phyloP scores from a whole-genome alignment of 92 coral and sea anemone species.

The Palythoa grandis region DNA sequence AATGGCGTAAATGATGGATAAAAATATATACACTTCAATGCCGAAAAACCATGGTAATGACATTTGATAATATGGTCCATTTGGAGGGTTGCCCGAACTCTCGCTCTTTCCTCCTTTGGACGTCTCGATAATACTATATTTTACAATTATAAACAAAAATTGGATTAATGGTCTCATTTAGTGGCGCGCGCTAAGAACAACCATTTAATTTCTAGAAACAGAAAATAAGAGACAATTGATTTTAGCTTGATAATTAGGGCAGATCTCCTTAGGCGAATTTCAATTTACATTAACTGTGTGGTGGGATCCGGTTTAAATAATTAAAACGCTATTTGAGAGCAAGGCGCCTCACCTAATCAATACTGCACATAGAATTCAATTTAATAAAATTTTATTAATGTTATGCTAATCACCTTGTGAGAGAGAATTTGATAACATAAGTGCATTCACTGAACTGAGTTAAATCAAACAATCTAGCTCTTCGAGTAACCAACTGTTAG shows the following conservation, averaged over 20 bases:
- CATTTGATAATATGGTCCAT: not conserved
- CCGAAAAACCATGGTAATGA: slow-evolving; percentile 20
- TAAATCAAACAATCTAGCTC: slow-evolving; percentile 24
- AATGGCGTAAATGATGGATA: slow-evolving; percentile 42
- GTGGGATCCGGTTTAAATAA: slow-evolving; percentile 92
- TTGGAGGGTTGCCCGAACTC: not conserved
- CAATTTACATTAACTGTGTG: slow-evolving; percentile 86
- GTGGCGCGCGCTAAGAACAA: slow-evolving; percentile 36
- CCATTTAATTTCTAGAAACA: slow-evolving; percentile 64
- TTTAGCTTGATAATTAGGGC: slow-evolving; percentile 81
- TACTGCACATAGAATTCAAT: slow-evolving; percentile 82
- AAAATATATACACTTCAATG: slow-evolving; percentile 11
- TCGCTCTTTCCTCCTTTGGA: not conserved
- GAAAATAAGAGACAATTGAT: slow-evolving; percentile 71
- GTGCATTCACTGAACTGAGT: slow-evolving; percentile 8
- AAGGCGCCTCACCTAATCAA: slow-evolving; percentile 83
- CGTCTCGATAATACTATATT: slow-evolving; percentile 1
- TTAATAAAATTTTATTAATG: slow-evolving; percentile 91
- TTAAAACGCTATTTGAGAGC: slow-evolving; percentile 94
- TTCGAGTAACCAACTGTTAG: slow-evolving; percentile 32
- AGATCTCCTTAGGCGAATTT: slow-evolving; percentile 81
- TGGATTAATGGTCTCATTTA: slow-evolving; percentile 43
- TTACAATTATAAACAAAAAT: slow-evolving; percentile 32
- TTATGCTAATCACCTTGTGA: slow-evolving; percentile 85
- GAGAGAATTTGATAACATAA: slow-evolving; percentile 70